Evolutionary conservation across 2,113 vertebrate genomes (phyloP), one percentile per base, ranked within the genome.

Genomic region (Cochlearius cochlearius): DNA sequence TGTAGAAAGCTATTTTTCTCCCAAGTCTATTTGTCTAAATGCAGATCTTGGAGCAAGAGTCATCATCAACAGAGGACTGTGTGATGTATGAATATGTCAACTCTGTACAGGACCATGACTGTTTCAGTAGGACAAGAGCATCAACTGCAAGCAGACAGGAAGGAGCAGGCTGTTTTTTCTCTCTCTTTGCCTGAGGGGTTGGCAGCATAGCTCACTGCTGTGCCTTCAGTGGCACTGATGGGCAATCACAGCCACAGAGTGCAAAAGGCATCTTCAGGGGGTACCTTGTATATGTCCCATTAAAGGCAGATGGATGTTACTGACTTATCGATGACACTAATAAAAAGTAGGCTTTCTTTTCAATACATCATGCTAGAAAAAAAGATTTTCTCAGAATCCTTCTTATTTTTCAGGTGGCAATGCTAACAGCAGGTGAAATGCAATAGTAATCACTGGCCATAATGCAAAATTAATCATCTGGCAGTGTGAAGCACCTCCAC

Each of bases 331-430:
- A 45, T 45, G 72, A 80, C 66, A 11, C 12, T 89, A 97, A 97
- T 96, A 89, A 85, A 94, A 96, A 87, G 43, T 88, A 97, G 32
- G 26, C 36, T 94, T 90, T 62, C n/a, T 67, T 90, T 90, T 92
- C 86, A 90, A 23, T 68, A 8, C 41, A n/a, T 93, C 72, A 80
- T 30, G 56, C 60, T 47, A 91, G 81, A 74, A 64, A 95, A 94
- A 72, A 88, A 78, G 20, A 79, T 60, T 73, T 90, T 80, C 88
- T 95, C 84, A 66, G 64, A 73, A 55, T 83, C 74, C 47, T 80
- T 89, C 88, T 63, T 3, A 4, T 69, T 90, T 95, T 92, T 73
- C 14, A 0, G 8, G 25, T 66, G 4, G 20, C 29, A 58, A 32
- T 0, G 0, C 5, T 52, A 58, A n/a, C 22, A 69, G 7, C 30